Conservation (phyloP, 2,888 invertebrate genomes). For the Eupsilia transversa region DNA sequence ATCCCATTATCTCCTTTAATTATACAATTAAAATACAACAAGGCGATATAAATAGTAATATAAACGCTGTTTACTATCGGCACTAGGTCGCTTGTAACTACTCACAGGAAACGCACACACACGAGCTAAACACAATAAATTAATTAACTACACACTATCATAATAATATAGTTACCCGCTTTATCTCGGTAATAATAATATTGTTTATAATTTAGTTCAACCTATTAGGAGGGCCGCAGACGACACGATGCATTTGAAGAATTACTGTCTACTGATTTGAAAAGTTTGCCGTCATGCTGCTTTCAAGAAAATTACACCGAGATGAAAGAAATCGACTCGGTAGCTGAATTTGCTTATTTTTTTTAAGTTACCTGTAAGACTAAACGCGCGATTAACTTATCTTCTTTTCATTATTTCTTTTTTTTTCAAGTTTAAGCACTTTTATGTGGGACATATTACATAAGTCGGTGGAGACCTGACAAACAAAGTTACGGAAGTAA, state of each 20-base stretch:
- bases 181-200: slow-evolving; percentile 47
- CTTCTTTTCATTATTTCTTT: background rate
- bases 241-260: background rate
- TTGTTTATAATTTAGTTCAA: slow-evolving; percentile 44
- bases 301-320: background rate
- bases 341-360: background rate
- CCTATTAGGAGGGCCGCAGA: slow-evolving; percentile 2
- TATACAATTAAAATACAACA: slow-evolving; percentile 27
- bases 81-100: slow-evolving; percentile 8
- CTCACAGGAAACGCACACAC: slow-evolving; percentile 38
- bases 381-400: too few relatives aligned
- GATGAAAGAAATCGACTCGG: background rate
- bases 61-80: slow-evolving; percentile 23
- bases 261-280: background rate
- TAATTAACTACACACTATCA: slow-evolving; percentile 46
- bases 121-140: slow-evolving; percentile 30
- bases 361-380: background rate
- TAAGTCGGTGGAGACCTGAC: background rate
- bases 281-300: background rate
- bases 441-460: too few relatives aligned
- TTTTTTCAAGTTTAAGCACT: background rate
- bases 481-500: background rate
- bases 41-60: slow-evolving; percentile 22
- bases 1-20: slow-evolving; percentile 28
- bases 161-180: slow-evolving; percentile 40